Percentiles rank a stretch among this genome's conserved stretches.
Evolutionary conservation across 2,113 vertebrate genomes (phyloP).

Genomic region (Labeo rohita): DNA sequence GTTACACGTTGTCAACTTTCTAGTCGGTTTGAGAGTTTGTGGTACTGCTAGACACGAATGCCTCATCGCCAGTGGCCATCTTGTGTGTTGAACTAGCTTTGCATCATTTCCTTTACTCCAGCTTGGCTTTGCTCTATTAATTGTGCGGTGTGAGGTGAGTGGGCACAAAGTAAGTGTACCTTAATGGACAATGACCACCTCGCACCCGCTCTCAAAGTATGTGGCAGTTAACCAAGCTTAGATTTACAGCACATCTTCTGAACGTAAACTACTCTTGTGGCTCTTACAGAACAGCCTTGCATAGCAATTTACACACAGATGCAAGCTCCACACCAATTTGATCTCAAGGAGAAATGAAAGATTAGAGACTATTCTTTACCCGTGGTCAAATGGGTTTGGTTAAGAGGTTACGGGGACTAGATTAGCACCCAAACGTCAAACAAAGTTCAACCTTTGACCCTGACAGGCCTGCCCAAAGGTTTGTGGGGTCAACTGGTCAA

Average conservation of each 20-base stretch:
- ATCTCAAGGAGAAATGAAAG: background rate
- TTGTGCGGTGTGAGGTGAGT: conserved; percentile 47
- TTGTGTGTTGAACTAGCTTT: conserved; percentile 45
- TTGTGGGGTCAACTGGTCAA: conserved; percentile 31
- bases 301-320: background rate
- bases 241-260: conserved; percentile 25
- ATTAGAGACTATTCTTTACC: background rate
- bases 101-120: conserved; percentile 41
- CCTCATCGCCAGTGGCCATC: conserved; percentile 8
- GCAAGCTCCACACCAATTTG: background rate
- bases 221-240: conserved; percentile 29
- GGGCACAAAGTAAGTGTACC: conserved; percentile 55
- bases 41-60: conserved; percentile 36
- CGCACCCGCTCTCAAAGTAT: background rate
- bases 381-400: background rate
- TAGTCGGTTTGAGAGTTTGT: conserved; percentile 34
- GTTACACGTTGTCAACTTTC: background rate
- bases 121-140: conserved; percentile 45
- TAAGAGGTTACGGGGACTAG: background rate
- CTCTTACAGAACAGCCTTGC: conserved; percentile 13
- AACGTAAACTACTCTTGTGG: background rate
- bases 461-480: conserved; percentile 9
- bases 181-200: conserved; percentile 58
- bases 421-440: background rate
- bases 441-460: conserved; percentile 15